Evolutionary conservation across 2,113 vertebrate genomes (phyloP).

Genomic region (Ciconia boyciana): DNA sequence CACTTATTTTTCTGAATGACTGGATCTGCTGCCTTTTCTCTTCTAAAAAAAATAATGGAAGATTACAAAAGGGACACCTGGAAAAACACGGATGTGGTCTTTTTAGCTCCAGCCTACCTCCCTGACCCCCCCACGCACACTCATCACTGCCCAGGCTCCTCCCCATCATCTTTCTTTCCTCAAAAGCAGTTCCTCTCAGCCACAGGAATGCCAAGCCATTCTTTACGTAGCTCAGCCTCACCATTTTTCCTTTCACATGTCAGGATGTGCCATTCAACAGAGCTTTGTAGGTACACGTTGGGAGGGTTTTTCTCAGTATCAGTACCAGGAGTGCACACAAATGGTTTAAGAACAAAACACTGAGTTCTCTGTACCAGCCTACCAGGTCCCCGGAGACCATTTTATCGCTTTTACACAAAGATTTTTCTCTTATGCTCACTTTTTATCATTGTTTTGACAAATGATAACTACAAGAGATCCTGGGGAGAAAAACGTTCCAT

Average conservation of each 20-base stretch:
- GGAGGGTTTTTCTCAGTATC: neutral
- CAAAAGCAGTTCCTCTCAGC: conserved; percentile 50
- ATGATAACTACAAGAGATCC: neutral
- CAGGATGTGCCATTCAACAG: conserved; percentile 77
- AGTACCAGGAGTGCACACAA: neutral
- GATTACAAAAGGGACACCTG: conserved; percentile 80
- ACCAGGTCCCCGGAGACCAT: neutral
- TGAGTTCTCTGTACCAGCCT: neutral
- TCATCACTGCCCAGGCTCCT: neutral
- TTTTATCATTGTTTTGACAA: neutral
- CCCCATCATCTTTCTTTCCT: conserved; percentile 30
- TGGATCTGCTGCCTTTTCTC: conserved; percentile 52
- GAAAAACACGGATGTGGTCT: conserved; percentile 74
- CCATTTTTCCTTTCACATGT: conserved; percentile 70
- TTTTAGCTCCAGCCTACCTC: conserved; percentile 47
- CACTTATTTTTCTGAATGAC: conserved; percentile 69
- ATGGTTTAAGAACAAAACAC: neutral
- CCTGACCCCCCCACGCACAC: accelerated
- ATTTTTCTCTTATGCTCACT: neutral
- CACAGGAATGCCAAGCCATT: conserved; percentile 76
- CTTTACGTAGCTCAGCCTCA: conserved; percentile 66
- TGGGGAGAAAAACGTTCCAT: neutral
- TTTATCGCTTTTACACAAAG: neutral
- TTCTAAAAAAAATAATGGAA: conserved; percentile 65
- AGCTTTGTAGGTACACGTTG: conserved; percentile 68